A percentile compares a stretch with the other conserved stretches of the same genome.
Evolutionary conservation across 2,113 vertebrate species (phyloP).

Genomic region (Crypturellus undulatus): DNA sequence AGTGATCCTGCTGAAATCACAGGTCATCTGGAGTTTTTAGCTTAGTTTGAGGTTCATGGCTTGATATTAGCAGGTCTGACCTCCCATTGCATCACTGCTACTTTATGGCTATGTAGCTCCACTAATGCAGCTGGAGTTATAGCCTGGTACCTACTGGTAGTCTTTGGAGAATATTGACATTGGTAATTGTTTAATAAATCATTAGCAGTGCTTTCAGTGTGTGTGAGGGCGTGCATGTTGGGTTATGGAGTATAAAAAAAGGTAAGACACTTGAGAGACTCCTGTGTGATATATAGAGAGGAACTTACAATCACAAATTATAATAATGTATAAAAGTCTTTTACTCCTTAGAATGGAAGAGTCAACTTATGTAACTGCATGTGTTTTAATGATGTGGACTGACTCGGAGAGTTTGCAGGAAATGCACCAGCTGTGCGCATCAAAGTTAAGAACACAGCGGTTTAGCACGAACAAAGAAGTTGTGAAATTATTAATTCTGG

Average conservation of each 20-base stretch:
- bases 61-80: neutral
- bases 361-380: neutral
- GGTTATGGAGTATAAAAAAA: neutral
- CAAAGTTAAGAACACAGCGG: constrained; percentile 50
- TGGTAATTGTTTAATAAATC: constrained; percentile 28
- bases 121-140: neutral
- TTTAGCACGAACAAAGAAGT: constrained; percentile 50
- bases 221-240: neutral
- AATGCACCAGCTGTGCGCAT: constrained; percentile 43
- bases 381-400: neutral
- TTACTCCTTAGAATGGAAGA: neutral
- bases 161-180: constrained; percentile 15
- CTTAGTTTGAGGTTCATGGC: neutral
- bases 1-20: neutral
- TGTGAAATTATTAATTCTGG: constrained; percentile 27
- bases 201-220: neutral
- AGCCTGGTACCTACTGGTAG: neutral
- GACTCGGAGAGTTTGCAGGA: constrained; percentile 47
- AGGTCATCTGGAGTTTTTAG: neutral
- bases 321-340: neutral
- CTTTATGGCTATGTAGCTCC: neutral
- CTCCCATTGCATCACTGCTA: neutral
- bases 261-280: neutral
- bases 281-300: neutral
- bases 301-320: neutral